Evolutionary conservation across 2,113 vertebrate genomes (phyloP).

Genomic region (Otus sunia): DNA sequence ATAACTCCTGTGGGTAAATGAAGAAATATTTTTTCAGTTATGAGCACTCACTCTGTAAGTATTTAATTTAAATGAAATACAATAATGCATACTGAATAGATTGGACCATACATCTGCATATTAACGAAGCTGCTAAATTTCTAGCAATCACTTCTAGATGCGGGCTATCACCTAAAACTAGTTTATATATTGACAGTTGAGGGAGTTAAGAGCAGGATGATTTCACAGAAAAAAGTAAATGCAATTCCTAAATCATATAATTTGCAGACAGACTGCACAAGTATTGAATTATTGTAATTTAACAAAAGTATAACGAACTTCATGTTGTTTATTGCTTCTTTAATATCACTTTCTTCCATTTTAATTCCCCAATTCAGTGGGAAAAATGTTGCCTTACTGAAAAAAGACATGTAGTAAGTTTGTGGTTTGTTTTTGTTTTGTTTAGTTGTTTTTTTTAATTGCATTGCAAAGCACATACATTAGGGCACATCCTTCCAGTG

Average conservation of each 20-base stretch:
- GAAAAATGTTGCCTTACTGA: background rate
- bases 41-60: slow-evolving; percentile 31
- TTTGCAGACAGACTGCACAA: background rate
- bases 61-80: slow-evolving; percentile 63
- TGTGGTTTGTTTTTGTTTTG: background rate
- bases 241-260: slow-evolving; percentile 14
- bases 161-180: background rate
- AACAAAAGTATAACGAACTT: background rate
- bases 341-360: background rate
- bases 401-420: background rate
- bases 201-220: background rate
- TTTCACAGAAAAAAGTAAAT: background rate
- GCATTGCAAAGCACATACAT: background rate
- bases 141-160: slow-evolving; percentile 20
- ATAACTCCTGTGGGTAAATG: slow-evolving; percentile 56
- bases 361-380: background rate
- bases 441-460: background rate
- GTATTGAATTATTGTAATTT: background rate
- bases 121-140: slow-evolving; percentile 48
- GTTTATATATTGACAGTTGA: background rate
- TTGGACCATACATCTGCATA: slow-evolving; percentile 17
- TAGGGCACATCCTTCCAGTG: background rate
- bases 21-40: slow-evolving; percentile 41
- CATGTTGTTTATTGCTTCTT: background rate
- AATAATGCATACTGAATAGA: slow-evolving; percentile 51